These are phyloP conservation scores for Haemorhous mexicanus DNA, from an alignment of 2,113 vertebrate genomes.

Conservation along the genomic window DNA sequence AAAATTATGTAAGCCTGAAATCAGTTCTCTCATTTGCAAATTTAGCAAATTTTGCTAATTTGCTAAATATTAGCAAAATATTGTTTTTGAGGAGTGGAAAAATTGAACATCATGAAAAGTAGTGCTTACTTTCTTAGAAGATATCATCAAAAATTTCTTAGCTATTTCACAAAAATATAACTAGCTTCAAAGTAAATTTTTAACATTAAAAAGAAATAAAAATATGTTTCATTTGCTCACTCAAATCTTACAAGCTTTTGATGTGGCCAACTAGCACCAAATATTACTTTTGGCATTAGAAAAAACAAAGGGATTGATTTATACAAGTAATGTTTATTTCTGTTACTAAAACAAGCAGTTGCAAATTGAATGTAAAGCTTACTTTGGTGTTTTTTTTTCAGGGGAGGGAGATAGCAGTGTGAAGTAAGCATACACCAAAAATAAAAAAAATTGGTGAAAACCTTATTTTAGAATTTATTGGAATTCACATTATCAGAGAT, in stretches of 20 bases:
- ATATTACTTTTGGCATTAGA: constrained; percentile 21
- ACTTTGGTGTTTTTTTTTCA: constrained; percentile 15
- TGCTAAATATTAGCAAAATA: not conserved
- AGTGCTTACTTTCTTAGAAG: not conserved
- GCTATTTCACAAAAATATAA: not conserved
- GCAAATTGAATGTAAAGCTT: constrained; percentile 18
- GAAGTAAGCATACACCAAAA: not conserved
- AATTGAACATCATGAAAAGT: not conserved
- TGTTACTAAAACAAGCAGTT: constrained; percentile 4
- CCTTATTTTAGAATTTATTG: not conserved
- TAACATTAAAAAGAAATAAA: not conserved
- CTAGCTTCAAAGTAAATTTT: not conserved
- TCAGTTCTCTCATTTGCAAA: not conserved
- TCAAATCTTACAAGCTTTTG: constrained; percentile 17
- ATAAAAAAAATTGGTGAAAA: not conserved
- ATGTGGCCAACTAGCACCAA: constrained; percentile 30
- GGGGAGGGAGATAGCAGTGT: not conserved
- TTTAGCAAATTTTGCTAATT: too few relatives aligned
- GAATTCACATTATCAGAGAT: not conserved
- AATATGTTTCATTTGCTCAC: not conserved
- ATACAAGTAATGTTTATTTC: constrained; percentile 7
- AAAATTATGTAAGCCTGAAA: not conserved
- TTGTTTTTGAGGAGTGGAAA: not conserved
- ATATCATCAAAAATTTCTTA: not conserved
- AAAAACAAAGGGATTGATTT: constrained; percentile 12